Evolutionary conservation across 2,888 invertebrate species (phyloP).

Genomic region (Rhagonycha lutea): DNA sequence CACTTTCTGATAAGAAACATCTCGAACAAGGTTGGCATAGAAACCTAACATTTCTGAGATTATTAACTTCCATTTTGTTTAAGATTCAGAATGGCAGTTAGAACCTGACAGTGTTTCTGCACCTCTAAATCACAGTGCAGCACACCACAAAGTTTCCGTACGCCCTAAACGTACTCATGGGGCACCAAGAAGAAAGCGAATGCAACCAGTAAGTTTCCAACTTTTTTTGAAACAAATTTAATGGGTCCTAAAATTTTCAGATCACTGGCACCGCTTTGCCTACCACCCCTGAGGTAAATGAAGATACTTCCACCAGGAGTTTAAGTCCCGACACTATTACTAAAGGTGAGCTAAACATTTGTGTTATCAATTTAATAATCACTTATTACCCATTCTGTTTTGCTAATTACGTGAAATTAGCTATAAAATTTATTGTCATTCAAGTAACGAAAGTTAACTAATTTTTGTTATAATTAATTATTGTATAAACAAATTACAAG

Average conservation of each 20-base stretch:
- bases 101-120: slow-evolving; percentile 60
- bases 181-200: slow-evolving; percentile 69
- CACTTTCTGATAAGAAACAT: slow-evolving; percentile 52
- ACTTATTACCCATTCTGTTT: neutral
- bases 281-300: slow-evolving; percentile 78
- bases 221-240: neutral
- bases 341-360: slow-evolving; percentile 42
- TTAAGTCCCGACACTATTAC: slow-evolving; percentile 62
- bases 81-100: slow-evolving; percentile 52
- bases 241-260: slow-evolving; percentile 10
- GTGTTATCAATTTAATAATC: neutral
- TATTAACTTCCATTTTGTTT: slow-evolving; percentile 10
- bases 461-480: neutral
- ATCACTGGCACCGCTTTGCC: slow-evolving; percentile 60
- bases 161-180: slow-evolving; percentile 76
- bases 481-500: neutral
- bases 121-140: slow-evolving; percentile 78
- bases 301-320: slow-evolving; percentile 68
- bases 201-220: slow-evolving; percentile 53
- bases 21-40: slow-evolving; percentile 41
- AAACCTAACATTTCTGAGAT: neutral
- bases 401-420: neutral
- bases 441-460: neutral
- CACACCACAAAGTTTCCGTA: slow-evolving; percentile 79
- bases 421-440: neutral